Evolutionary conservation across 2,888 invertebrate genomes (phyloP).

Genomic region (Pimpla rufipes): DNA sequence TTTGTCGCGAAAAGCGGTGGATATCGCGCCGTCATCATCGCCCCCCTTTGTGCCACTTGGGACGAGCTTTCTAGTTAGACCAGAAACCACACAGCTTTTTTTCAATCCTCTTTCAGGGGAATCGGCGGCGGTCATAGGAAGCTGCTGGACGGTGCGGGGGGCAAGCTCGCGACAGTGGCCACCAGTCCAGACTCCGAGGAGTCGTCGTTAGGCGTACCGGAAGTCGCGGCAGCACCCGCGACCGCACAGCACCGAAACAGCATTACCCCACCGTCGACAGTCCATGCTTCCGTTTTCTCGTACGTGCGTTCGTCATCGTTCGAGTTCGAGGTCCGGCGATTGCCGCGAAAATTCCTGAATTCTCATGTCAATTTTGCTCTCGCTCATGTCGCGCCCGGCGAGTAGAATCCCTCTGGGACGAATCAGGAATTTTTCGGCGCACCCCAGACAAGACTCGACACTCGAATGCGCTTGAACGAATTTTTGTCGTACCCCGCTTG

Average conservation of each 20-base stretch:
- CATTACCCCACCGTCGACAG: slow-evolving; percentile 87
- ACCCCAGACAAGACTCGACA: slow-evolving; percentile 24
- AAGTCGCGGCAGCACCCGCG: slow-evolving; percentile 77
- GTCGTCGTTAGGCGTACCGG: slow-evolving; percentile 83
- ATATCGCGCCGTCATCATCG: background rate
- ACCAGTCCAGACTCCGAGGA: slow-evolving; percentile 87
- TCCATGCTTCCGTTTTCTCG: slow-evolving; percentile 81
- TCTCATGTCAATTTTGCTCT: background rate
- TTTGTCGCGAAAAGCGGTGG: background rate
- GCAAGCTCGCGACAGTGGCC: slow-evolving; percentile 87
- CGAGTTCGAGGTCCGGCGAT: slow-evolving; percentile 24
- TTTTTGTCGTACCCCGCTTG: slow-evolving; percentile 30
- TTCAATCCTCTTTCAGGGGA: slow-evolving; percentile 85
- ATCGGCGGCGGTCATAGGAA: slow-evolving; percentile 86
- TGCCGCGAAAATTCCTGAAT: slow-evolving; percentile 45
- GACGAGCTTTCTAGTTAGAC: slow-evolving; percentile 48
- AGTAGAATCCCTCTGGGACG: background rate
- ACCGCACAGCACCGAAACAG: slow-evolving; percentile 86
- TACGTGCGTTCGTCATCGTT: slow-evolving; percentile 55
- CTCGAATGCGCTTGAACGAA: slow-evolving; percentile 46
- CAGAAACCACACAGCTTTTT: slow-evolving; percentile 56
- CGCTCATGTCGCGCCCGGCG: background rate
- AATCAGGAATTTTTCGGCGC: slow-evolving; percentile 38
- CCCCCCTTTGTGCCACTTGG: background rate
- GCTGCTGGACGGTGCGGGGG: slow-evolving; percentile 85